A percentile compares a stretch with the other conserved stretches of the same genome.
These are phyloP conservation scores for Suncus etruscus DNA, from an alignment of 2,113 vertebrate genomes.

Conservation along the genomic window DNA sequence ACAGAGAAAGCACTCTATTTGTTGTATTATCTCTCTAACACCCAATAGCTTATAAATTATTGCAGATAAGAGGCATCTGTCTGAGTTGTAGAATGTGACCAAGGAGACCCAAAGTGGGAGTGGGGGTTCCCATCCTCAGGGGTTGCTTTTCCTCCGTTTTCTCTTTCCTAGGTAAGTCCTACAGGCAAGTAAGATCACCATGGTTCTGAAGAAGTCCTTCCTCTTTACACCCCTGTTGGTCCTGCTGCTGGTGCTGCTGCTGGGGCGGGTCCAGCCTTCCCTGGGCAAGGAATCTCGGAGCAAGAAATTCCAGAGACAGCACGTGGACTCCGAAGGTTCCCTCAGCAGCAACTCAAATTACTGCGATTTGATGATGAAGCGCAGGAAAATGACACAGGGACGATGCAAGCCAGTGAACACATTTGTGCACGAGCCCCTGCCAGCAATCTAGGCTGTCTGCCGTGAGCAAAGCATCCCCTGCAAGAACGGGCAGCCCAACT, in stretches of 20 bases:
- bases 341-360: background rate
- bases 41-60: background rate
- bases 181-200: background rate
- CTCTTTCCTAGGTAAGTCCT: background rate
- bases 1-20: too few species aligned
- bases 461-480: constrained; percentile 45
- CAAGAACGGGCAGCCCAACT: constrained; percentile 63
- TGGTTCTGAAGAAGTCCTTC: constrained; percentile 58
- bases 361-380: constrained; percentile 74
- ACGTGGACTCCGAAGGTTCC: background rate
- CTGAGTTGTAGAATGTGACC: background rate
- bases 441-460: constrained; percentile 58
- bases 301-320: constrained; percentile 69
- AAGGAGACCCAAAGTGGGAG: background rate
- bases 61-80: background rate
- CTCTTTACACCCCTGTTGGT: constrained; percentile 22
- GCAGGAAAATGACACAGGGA: constrained; percentile 13
- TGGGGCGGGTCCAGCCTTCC: constrained; percentile 16
- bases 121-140: background rate
- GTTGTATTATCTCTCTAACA: too few species aligned
- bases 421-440: constrained; percentile 61
- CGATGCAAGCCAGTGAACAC: constrained; percentile 73
- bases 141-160: background rate
- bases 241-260: constrained; percentile 49
- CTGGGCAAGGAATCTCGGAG: constrained; percentile 31